These are phyloP conservation scores for Hemicentrotus pulcherrimus DNA, from an alignment of 35 echinoderm and acorn worm genomes.

Conservation along the genomic window DNA sequence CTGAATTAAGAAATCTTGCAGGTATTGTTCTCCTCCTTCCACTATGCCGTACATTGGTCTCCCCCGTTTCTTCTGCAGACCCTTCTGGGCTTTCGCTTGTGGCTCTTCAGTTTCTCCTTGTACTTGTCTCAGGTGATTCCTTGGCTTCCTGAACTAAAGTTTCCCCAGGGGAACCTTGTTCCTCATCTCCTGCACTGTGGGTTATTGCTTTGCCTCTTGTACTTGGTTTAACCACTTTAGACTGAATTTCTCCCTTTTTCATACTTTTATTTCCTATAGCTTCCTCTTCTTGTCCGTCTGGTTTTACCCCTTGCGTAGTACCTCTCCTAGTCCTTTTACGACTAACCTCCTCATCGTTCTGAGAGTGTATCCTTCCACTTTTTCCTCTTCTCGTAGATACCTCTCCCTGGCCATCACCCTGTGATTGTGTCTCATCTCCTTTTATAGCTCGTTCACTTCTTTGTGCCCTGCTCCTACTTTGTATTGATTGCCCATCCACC, in stretches of 20 bases:
- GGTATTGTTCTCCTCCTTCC: neutral
- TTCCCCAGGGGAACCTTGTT: neutral
- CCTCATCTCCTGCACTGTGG: neutral
- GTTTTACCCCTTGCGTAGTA: neutral
- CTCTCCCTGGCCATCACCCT: neutral
- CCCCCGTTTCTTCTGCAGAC: neutral
- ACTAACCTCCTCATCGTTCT: neutral
- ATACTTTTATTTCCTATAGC: neutral
- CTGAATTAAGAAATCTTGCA: neutral
- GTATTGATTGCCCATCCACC: conserved; percentile 1
- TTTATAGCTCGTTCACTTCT: neutral
- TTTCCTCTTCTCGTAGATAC: neutral
- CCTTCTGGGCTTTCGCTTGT: neutral
- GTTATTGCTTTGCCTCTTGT: neutral
- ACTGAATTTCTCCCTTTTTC: neutral
- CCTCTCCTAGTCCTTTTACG: neutral
- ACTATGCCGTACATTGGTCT: conserved; percentile 27
- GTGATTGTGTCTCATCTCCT: neutral
- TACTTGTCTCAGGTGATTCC: neutral
- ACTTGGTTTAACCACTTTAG: neutral
- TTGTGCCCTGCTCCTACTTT: neutral
- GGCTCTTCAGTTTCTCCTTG: neutral
- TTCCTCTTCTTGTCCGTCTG: neutral
- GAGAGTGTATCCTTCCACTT: neutral
- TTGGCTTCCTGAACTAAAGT: neutral